phyloP scores from a whole-genome alignment of 2,797 vertebrate genomes.

The Periparus ater region DNA sequence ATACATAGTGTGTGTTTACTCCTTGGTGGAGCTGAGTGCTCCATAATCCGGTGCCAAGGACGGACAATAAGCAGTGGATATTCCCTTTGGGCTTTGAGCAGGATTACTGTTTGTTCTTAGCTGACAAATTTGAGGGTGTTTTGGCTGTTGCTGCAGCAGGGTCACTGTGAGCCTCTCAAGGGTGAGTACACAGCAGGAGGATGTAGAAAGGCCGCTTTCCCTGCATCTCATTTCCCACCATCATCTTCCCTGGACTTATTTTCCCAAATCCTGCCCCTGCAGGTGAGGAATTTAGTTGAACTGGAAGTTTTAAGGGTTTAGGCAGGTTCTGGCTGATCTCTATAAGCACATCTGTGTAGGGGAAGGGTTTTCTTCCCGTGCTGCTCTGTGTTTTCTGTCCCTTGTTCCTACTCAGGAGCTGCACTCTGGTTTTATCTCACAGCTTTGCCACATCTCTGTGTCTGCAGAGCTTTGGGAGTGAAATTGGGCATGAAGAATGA shows the following conservation, averaged over 20 bases:
- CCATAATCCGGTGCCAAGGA: background rate
- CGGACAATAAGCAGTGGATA: background rate
- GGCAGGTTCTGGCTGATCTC: background rate
- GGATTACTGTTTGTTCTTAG: background rate
- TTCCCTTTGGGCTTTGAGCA: background rate
- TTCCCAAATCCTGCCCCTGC: background rate
- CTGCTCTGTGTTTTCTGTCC: background rate
- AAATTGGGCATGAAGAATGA: background rate
- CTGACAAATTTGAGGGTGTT: background rate
- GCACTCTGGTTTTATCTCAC: background rate
- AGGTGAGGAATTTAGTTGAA: background rate
- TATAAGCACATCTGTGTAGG: accelerated
- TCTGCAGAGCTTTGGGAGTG: background rate
- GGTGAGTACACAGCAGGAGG: accelerated
- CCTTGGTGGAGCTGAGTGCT: background rate
- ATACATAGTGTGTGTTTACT: background rate
- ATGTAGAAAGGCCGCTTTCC: background rate
- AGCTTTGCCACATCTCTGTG: background rate
- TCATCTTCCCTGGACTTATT: background rate
- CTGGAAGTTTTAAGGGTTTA: background rate
- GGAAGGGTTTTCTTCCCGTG: background rate
- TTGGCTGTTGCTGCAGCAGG: background rate
- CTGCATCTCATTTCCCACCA: background rate
- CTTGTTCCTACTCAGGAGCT: background rate
- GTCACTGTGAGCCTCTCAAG: background rate